These are phyloP conservation scores for Anthopleura sola DNA, from an alignment of 64 coral and sea anemone genomes.

Conservation along the genomic window DNA sequence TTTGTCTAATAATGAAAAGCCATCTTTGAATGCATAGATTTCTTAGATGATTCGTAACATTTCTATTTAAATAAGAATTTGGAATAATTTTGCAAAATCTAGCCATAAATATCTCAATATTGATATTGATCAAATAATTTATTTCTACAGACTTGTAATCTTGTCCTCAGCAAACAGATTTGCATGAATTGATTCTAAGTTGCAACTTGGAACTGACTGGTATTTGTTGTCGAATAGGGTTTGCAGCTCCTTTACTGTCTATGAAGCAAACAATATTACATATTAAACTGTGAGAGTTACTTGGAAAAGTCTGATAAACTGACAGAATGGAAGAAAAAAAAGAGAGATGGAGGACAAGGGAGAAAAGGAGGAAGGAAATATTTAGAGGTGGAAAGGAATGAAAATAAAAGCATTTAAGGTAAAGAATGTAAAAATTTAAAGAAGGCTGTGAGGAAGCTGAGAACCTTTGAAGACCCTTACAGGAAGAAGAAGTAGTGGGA, in stretches of 20 bases:
- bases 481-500: no score
- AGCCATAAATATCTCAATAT: neutral
- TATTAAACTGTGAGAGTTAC: no score
- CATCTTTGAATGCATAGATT: neutral
- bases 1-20: neutral
- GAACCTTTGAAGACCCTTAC: no score
- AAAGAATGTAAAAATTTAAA: no score
- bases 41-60: neutral
- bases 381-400: no score
- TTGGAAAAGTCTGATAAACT: neutral
- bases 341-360: neutral
- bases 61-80: slow-evolving; percentile 7
- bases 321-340: neutral
- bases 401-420: no score
- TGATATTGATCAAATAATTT: neutral
- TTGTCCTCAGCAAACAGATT: slow-evolving; percentile 19
- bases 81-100: neutral
- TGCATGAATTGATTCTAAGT: slow-evolving; percentile 6
- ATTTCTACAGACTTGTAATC: slow-evolving; percentile 20
- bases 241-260: slow-evolving; percentile 9
- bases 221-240: neutral
- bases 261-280: neutral
- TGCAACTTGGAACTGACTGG: neutral
- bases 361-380: no score
- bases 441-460: no score